Conservation (phyloP, 2,888 invertebrate genomes). For the Tachina grossa region DNA sequence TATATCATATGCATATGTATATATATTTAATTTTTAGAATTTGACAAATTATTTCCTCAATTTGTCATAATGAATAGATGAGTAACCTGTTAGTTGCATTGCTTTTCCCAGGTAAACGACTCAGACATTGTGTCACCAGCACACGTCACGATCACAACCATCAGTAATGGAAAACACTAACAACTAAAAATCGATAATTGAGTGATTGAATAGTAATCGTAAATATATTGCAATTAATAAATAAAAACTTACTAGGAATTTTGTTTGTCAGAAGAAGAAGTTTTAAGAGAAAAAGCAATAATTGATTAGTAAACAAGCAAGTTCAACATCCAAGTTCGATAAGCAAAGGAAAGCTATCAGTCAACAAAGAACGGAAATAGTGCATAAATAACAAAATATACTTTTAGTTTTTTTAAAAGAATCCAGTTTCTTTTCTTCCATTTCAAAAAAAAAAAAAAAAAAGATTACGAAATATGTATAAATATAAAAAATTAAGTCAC, state of each 20-base stretch:
- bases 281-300: neutral
- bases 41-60: neutral
- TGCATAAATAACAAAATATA: neutral
- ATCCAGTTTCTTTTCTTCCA: too few relatives aligned
- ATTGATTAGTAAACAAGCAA: conserved; percentile 17
- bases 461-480: too few relatives aligned
- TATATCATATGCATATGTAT: too few relatives aligned
- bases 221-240: conserved; percentile 35
- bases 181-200: conserved; percentile 16
- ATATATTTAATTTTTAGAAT: neutral
- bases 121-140: conserved; percentile 68
- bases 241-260: conserved; percentile 22
- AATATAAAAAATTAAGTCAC: neutral
- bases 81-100: conserved; percentile 38
- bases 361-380: conserved; percentile 15
- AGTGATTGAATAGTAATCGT: conserved; percentile 8
- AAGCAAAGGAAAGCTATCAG: neutral
- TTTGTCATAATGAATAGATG: neutral
- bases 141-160: conserved; percentile 23
- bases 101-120: conserved; percentile 47
- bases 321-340: conserved; percentile 10
- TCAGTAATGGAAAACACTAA: neutral
- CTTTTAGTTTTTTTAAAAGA: neutral
- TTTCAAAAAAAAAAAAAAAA: too few relatives aligned
- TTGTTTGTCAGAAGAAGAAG: conserved; percentile 2